These are phyloP conservation scores for Stomorhina lunata DNA, from an alignment of 2,888 invertebrate species.

Conservation along the genomic window DNA sequence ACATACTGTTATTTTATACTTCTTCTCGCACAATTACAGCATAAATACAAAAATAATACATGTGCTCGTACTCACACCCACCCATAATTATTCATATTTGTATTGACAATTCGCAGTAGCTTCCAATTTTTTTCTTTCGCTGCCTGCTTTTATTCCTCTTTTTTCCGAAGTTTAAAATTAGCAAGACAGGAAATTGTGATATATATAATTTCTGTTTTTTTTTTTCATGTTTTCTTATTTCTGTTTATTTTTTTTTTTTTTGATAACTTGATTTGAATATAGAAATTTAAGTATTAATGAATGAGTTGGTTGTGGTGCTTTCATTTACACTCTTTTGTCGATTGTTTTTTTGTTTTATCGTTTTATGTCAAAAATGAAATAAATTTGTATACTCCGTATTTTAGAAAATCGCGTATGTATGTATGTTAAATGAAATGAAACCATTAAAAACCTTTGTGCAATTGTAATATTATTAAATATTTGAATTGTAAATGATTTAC, in stretches of 20 bases:
- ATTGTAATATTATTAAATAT: too few relatives aligned
- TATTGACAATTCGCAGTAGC: conserved; percentile 51
- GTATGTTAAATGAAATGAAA: too few relatives aligned
- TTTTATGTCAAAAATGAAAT: conserved; percentile 7
- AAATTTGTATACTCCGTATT: too few relatives aligned
- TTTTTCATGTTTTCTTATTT: not conserved
- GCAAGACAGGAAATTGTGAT: conserved; percentile 48
- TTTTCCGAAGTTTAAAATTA: conserved; percentile 48
- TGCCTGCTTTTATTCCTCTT: not conserved
- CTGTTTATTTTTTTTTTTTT: conserved; percentile 7
- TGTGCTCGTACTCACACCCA: conserved; percentile 44
- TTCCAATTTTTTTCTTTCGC: conserved; percentile 32
- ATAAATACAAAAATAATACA: too few relatives aligned
- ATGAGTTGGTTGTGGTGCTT: not conserved
- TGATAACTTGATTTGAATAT: conserved; percentile 15
- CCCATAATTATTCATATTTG: conserved; percentile 52
- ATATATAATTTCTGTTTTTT: not conserved
- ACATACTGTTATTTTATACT: conserved; percentile 8
- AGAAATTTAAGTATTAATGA: not conserved
- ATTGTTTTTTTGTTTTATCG: not conserved
- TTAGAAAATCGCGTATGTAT: too few relatives aligned
- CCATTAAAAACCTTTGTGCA: too few relatives aligned
- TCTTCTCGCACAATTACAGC: not conserved
- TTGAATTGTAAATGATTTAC: too few relatives aligned
- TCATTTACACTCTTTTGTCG: not conserved